Base-by-base conservation (phyloP, 2,888 invertebrate genomes). In the Tenthredo distinguenda region DNA sequence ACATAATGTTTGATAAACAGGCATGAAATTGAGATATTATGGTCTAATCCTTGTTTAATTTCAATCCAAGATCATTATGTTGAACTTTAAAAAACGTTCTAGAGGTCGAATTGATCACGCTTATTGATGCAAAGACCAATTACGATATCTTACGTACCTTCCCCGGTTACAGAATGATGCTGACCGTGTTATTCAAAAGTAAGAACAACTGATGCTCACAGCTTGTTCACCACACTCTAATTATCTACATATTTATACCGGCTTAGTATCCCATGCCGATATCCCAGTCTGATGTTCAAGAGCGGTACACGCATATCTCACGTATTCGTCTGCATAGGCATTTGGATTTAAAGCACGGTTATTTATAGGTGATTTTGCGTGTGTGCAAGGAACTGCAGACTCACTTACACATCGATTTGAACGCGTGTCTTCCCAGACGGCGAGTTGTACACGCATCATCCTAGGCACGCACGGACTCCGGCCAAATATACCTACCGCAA, bases 401-500 rank as follows among this genome's bases (percentile, higher is more conserved):
- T 15, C 34, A 77, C 47, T 12, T 9, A 77, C 50, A 50, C 40
- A n/a, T 1, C 12, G 40, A 71, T 71, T 40, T 47, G 47, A 43
- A 43, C 26, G 21, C 10, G 43, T 40, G 40, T 40, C 72, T 9
- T 72, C 72, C 72, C 72, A 72, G 40, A 37, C 43, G 43, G 72
- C 43, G 40, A 62, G 79, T 6, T 58, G 58, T 37, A 81, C 81
- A 81, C 81, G 81, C 81, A 62, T 81, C 40, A 9, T 68, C 47
- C 7, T 21, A 71, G 83, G 83, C 83, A 83, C 83, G 83, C 83
- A 34, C 31, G 83, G 65, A 65, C 65, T 83, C 15, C 83, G 71
- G 26, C 83, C 83, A 68, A 83, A 68, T 83, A 83, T 81, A 81
- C 26, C 34, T 15, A 40, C 81, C n/a, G 21, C 72, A 43, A 43